Evolutionary conservation across 2,888 invertebrate species (phyloP), one percentile per base, ranked within the genome.

Genomic region (Calameuta pallipes): DNA sequence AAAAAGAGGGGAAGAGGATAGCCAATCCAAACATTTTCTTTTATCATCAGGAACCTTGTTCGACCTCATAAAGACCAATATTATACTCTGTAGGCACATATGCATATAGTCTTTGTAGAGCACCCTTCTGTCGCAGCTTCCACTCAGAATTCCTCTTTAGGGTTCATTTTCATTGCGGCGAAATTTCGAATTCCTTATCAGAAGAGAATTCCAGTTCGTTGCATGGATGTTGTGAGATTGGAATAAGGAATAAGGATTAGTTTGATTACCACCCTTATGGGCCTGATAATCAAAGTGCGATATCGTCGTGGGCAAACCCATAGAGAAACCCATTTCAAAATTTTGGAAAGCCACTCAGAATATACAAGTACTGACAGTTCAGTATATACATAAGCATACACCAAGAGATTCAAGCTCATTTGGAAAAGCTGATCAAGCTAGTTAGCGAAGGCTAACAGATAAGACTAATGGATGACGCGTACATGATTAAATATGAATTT

Each of bases 261-360:
- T 31, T 71, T 71, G 71, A 30, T 71, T 71, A 31, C 13, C 30
- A n/a, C 71, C 31, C 9, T 71, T 30, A 12, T 71, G 71, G 31
- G 71, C 31, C 71, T 71, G 71, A 33, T 71, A 71, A 71, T 71
- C 71, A 71, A 71, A 33, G 31, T 31, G 30, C 30, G 70, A 70
- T 4, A 33, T 11, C 33, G 13, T 33, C 1, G 71, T 71, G 31
- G 13, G 31, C 31, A 33, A 71, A 71, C 71, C 56, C 56, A 56
- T 56, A 23, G 23, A 56, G 56, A 56, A 6, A 56, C 23, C 56
- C 56, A 56, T 23, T 56, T 56, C 23, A 56, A 23, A 56, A 23
- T 56, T 56, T 56, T 2, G 23, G 9, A 23, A 56, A 56, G 23
- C 9, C 56, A 56, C 23, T 23, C 56, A 9, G 56, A 56, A 15